These are phyloP conservation scores for Phataginus tricuspis DNA, from an alignment of 2,797 vertebrate genomes.

Conservation along the genomic window DNA sequence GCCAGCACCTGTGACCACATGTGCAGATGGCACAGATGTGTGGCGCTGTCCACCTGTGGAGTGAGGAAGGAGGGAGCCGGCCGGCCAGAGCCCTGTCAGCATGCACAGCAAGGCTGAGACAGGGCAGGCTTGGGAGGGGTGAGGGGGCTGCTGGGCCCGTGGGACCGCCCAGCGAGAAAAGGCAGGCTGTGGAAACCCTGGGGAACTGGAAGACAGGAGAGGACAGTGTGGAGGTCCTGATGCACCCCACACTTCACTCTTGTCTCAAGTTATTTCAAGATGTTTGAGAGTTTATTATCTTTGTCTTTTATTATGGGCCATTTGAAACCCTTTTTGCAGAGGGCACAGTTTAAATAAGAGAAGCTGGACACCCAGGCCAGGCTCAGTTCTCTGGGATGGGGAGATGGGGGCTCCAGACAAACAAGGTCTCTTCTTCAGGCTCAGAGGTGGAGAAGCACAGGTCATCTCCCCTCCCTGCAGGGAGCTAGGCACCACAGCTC, in stretches of 20 bases:
- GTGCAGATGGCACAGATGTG: rapidly evolving
- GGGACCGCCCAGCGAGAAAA: rapidly evolving
- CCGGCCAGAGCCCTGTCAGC: rapidly evolving
- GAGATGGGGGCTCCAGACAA: too few relatives aligned
- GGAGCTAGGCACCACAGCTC: too few relatives aligned
- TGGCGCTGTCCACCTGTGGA: rapidly evolving
- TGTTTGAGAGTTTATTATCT: neutral
- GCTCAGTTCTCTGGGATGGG: neutral
- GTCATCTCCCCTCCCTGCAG: neutral
- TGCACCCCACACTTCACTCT: rapidly evolving
- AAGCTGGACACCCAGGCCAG: neutral
- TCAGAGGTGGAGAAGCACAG: neutral
- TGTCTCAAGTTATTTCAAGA: rapidly evolving
- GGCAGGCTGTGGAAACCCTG: rapidly evolving
- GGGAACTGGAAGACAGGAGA: neutral
- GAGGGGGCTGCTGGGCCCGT: neutral
- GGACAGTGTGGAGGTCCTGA: rapidly evolving
- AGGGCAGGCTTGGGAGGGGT: neutral
- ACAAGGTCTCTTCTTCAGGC: neutral
- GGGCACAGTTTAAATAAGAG: neutral
- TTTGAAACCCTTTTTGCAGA: neutral
- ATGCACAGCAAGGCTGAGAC: neutral
- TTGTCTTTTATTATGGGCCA: neutral
- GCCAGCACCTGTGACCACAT: neutral
- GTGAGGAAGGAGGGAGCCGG: neutral